Conservation (phyloP, 2,797 vertebrate genomes). For the Liparis tanakae region DNA sequence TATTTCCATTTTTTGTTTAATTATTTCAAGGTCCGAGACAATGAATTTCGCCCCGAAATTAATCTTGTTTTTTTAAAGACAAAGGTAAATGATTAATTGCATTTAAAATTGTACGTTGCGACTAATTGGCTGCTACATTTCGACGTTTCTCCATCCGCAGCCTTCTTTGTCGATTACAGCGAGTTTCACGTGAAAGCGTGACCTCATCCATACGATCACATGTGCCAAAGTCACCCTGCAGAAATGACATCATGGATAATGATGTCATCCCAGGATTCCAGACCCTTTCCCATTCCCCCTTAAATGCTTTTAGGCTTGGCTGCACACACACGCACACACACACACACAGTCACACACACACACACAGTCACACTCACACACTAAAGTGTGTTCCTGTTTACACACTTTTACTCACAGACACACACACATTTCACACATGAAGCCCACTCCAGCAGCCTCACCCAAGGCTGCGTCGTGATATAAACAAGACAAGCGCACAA, state of each 20-base stretch:
- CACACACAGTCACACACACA: constrained; percentile 8
- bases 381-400: not conserved
- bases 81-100: constrained; percentile 22
- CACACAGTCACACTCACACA: constrained; percentile 1
- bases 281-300: constrained; percentile 79
- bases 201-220: constrained; percentile 76
- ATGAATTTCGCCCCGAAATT: not conserved
- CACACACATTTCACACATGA: constrained; percentile 34
- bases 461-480: constrained; percentile 75
- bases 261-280: constrained; percentile 83
- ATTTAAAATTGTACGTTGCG: constrained; percentile 32
- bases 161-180: constrained; percentile 73
- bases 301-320: constrained; percentile 80
- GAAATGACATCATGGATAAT: constrained; percentile 83
- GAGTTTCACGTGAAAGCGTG: constrained; percentile 73
- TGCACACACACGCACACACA: constrained; percentile 38
- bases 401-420: constrained; percentile 25
- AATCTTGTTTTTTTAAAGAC: constrained; percentile 18
- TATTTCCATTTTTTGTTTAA: constrained; percentile 14
- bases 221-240: constrained; percentile 83
- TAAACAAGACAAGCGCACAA: constrained; percentile 77
- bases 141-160: constrained; percentile 56
- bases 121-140: constrained; percentile 55
- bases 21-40: constrained; percentile 1
- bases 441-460: constrained; percentile 68